Percentiles rank a stretch among this genome's conserved stretches.
phyloP scores from a whole-genome alignment of 2,888 invertebrate genomes.

The Anticlea derivata region DNA sequence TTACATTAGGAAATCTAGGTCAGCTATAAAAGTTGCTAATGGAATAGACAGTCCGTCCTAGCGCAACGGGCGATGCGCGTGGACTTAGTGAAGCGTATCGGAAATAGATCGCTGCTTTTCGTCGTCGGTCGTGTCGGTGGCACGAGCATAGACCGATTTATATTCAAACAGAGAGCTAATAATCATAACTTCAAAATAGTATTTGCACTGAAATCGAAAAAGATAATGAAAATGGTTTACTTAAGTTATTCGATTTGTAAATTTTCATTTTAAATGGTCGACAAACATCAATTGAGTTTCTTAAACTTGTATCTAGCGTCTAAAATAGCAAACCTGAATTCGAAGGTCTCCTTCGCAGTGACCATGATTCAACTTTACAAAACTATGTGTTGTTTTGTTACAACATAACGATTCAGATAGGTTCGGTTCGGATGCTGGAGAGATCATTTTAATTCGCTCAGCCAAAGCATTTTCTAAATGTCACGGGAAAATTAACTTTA shows the following conservation, averaged over 20 bases:
- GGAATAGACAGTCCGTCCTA: slow-evolving; percentile 37
- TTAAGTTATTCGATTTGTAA: no score
- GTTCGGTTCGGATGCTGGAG: slow-evolving; percentile 22
- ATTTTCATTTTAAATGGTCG: no score
- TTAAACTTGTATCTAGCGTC: no score
- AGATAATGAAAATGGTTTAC: background rate
- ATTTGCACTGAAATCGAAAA: background rate
- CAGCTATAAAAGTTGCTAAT: slow-evolving; percentile 51
- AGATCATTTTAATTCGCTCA: slow-evolving; percentile 24
- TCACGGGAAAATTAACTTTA: slow-evolving; percentile 26
- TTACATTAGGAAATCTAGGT: slow-evolving; percentile 65
- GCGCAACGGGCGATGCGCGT: slow-evolving; percentile 53
- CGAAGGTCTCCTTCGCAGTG: background rate
- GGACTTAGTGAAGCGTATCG: slow-evolving; percentile 63
- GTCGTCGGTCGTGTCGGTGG: slow-evolving; percentile 22
- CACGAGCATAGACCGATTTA: background rate
- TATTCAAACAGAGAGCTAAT: background rate
- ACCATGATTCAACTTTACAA: slow-evolving; percentile 1
- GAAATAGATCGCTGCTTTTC: slow-evolving; percentile 58
- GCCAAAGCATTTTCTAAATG: slow-evolving; percentile 14
- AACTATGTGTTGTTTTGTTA: background rate
- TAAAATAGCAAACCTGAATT: slow-evolving; percentile 15
- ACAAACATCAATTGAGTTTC: no score
- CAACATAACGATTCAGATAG: slow-evolving; percentile 3
- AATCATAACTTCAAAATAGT: background rate